Base-by-base conservation (phyloP, 1,140 invertebrate genomes). In the Zaprionus capensis region DNA sequence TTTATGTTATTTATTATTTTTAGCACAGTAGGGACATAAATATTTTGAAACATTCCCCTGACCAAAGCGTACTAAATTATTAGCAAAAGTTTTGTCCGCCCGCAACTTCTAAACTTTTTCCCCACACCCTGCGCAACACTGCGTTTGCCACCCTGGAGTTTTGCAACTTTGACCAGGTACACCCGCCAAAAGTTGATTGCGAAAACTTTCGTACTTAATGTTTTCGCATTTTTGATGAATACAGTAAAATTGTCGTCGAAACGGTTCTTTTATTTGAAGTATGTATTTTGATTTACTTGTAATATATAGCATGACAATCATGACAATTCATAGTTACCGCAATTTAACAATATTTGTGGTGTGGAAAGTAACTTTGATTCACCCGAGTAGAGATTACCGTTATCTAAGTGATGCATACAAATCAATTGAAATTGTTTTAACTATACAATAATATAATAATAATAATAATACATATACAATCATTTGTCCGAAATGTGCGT, bases 221-320 rank as follows among this genome's bases (percentile, higher is more conserved):
- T 38, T 12, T 41, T 15, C 15, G n/a, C 41, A 46, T 46, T 17
- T 46, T 46, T 46, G 41, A 46, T 46, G n/a, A 46, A 7, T 17
- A 7, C n/a, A 14, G 4, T 24, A 24, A 51, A 12, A 14, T 22
- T 51, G 11, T 20, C 4, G 46, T 51, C 46, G 12, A 34, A 64
- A 64, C 65, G n/a, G 26, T 66, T 71, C 62, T 79, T 80, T 76
- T 76, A 81, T 81, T 81, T 81, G 67, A 81, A 81, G 78, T 81
- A 81, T 76, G 72, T 75, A 75, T 75, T 74, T 80, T 80, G 78
- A 80, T 80, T 80, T 76, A 75, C 55, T 80, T 63, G 68, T 75
- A 75, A 64, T 75, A 75, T 71, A 75, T 71, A 71, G 53, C 67
- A 71, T 75, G 72, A 64, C 36, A 58, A 64, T 71, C 67, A 53